A percentile compares a stretch with the other conserved stretches of the same genome.
Conservation (phyloP, 2,888 invertebrate genomes). For the Euplagia quadripunctaria region DNA sequence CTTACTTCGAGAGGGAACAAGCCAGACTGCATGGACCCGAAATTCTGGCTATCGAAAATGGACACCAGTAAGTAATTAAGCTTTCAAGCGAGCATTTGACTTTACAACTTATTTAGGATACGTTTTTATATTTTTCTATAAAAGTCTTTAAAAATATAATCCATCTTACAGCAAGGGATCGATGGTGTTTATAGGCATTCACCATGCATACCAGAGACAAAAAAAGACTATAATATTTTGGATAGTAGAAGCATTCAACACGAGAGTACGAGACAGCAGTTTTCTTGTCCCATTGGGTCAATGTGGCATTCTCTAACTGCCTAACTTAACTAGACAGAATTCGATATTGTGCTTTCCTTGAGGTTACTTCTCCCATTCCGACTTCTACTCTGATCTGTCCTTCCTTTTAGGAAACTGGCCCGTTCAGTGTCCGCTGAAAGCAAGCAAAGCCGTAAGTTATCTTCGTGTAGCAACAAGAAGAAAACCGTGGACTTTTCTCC, state of each 20-base stretch:
- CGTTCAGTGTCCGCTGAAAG: slow-evolving; percentile 71
- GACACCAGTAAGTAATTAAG: slow-evolving; percentile 58
- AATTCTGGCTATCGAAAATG: slow-evolving; percentile 65
- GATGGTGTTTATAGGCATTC: too few relatives aligned
- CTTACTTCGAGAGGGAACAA: slow-evolving; percentile 95
- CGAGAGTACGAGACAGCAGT: too few relatives aligned
- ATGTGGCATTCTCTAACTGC: too few relatives aligned
- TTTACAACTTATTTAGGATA: neutral
- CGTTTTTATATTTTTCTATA: neutral
- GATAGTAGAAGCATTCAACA: too few relatives aligned
- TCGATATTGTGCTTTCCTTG: neutral
- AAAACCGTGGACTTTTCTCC: slow-evolving; percentile 80
- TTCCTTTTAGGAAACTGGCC: slow-evolving; percentile 58
- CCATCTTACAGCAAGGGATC: too few relatives aligned
- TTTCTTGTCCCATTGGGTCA: too few relatives aligned
- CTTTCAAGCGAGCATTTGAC: neutral
- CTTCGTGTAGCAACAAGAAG: slow-evolving; percentile 65
- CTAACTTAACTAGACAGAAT: too few relatives aligned
- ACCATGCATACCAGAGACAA: too few relatives aligned
- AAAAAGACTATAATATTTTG: too few relatives aligned
- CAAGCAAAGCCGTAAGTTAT: slow-evolving; percentile 61
- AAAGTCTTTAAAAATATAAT: neutral
- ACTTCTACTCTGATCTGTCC: neutral
- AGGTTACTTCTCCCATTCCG: neutral
- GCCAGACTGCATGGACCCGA: slow-evolving; percentile 91